Percentiles rank a stretch among this genome's conserved stretches.
These are phyloP conservation scores for Rosalia funebris DNA, from an alignment of 2,888 invertebrate species.

Conservation along the genomic window DNA sequence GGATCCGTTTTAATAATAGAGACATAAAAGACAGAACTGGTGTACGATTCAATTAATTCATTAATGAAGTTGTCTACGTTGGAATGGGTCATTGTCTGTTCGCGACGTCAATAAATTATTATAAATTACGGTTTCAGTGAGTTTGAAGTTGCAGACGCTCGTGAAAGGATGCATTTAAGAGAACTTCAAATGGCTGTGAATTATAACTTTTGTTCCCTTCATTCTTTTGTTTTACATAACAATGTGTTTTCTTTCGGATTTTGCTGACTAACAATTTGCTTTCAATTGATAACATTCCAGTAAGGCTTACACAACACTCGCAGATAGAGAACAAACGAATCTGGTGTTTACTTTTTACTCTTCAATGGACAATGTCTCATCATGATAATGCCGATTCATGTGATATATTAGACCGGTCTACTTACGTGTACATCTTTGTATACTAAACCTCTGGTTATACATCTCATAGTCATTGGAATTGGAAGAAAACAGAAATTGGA, in stretches of 20 bases:
- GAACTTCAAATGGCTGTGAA: conserved; percentile 22
- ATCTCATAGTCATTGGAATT: no score
- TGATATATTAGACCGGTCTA: no score
- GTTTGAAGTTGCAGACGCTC: conserved; percentile 23
- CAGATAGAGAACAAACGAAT: no score
- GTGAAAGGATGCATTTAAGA: conserved; percentile 21
- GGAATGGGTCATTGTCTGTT: conserved; percentile 30
- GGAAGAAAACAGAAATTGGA: no score
- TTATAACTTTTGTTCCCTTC: conserved; percentile 22
- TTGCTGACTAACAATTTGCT: background rate
- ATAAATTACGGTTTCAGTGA: conserved; percentile 24
- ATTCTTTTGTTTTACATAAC: conserved; percentile 12
- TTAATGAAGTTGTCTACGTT: conserved; percentile 33
- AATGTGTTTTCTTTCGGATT: conserved; percentile 1
- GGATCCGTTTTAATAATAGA: background rate
- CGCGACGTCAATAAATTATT: conserved; percentile 27
- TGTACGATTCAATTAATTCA: conserved; percentile 30
- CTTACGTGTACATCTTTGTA: no score
- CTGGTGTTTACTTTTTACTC: no score
- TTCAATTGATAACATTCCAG: background rate
- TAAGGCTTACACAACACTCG: no score
- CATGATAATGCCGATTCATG: no score
- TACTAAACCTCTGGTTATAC: no score
- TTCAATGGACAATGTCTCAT: no score
- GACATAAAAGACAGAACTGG: conserved; percentile 15